Evolutionary conservation across 2,888 invertebrate species (phyloP), one percentile per base, ranked within the genome.

Genomic region (Ennomos fuscantarius): DNA sequence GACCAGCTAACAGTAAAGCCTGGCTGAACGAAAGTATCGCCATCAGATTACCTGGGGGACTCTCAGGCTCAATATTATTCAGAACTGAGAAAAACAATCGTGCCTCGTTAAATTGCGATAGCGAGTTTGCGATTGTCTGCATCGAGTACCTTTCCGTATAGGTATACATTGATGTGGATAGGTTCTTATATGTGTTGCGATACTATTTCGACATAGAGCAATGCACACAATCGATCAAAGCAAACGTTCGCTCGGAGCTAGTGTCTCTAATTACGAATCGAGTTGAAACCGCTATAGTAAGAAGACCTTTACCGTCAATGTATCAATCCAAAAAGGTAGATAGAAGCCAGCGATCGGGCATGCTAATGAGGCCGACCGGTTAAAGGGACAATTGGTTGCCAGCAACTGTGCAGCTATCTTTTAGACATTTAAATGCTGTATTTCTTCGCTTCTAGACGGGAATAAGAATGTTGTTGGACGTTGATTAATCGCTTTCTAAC

Each of bases 21-120:
- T 78, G 73, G 73, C 76, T 69, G 67, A 79, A 82, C 80, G 87
- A 89, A 89, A 89, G 84, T 88, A 89, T 90, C 90, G 74, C 85
- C 82, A 90, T 91, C 90, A 84, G 90, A 91, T 68, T 91, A 87
- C 74, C 69, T 64, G 74, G 62, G 74, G 79, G 79, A 84, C 81
- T 79, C 81, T 86, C 85, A 84, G 79, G 85, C 84, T 87, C 89
- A 88, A 91, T 91, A 92, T 90, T 91, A 89, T 91, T 89, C 89
- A 89, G 86, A 90, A 89, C 86, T 88, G 81, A 85, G 89, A 90
- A 90, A 90, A 91, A 91, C 89, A 90, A 90, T 89, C 88, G 89
- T 89, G 89, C 74, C 87, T 91, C 88, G 89, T 91, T 91, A 90
- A 89, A 86, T 80, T 86, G 83, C 79, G 89, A 89, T 89, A 87